These are phyloP conservation scores for Mythimna albipuncta DNA, from an alignment of 2,888 invertebrate genomes.

Conservation along the genomic window DNA sequence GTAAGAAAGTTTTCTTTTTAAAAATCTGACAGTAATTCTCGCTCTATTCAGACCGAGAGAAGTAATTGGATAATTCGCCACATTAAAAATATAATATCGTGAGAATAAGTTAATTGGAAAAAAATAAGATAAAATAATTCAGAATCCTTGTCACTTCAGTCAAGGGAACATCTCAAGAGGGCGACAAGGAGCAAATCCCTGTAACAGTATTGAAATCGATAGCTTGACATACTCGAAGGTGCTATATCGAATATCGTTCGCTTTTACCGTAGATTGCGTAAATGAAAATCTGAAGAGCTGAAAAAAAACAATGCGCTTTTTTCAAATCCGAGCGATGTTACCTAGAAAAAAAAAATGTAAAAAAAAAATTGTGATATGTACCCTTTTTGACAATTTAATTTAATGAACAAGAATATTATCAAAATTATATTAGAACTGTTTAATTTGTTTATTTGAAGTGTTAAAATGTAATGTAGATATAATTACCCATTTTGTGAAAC, in stretches of 20 bases:
- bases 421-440: neutral
- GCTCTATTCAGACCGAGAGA: too few species aligned
- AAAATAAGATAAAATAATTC: too few species aligned
- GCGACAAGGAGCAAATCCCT: constrained; percentile 26
- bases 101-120: neutral
- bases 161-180: constrained; percentile 5
- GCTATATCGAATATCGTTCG: constrained; percentile 74
- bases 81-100: too few species aligned
- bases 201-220: constrained; percentile 78
- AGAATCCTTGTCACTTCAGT: neutral
- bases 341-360: constrained; percentile 39
- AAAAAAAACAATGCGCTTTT: constrained; percentile 68
- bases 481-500: too few species aligned
- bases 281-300: constrained; percentile 76
- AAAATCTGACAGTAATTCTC: too few species aligned
- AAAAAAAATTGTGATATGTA: too few species aligned
- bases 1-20: too few species aligned
- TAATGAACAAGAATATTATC: neutral
- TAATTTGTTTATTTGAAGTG: neutral
- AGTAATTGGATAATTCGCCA: too few species aligned
- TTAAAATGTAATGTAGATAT: too few species aligned
- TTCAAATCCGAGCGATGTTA: constrained; percentile 61
- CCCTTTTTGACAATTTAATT: too few species aligned
- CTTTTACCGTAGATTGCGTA: constrained; percentile 82
- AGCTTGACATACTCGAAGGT: constrained; percentile 65